Evolutionary conservation across 2,888 invertebrate genomes (phyloP).

Genomic region (Amphipoea oculea): DNA sequence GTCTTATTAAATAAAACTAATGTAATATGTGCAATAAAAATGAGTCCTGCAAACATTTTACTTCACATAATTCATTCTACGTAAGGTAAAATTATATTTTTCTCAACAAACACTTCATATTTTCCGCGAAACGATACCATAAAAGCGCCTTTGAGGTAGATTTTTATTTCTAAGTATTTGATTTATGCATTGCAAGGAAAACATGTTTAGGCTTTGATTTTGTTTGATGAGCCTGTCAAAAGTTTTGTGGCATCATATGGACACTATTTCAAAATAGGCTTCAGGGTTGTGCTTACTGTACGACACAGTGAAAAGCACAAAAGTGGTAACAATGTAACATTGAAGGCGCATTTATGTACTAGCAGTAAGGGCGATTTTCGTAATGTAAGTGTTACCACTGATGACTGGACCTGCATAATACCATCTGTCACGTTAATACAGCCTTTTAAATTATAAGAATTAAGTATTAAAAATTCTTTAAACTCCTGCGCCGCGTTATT

Average conservation of each 20-base stretch:
- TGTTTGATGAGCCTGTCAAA: neutral
- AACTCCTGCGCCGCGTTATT: neutral
- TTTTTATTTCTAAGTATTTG: slow-evolving; percentile 1
- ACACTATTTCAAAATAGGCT: neutral
- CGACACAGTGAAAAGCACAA: no score
- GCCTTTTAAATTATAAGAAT: neutral
- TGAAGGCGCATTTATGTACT: neutral
- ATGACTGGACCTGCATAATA: neutral
- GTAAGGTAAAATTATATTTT: neutral
- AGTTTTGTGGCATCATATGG: neutral
- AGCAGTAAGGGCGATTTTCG: no score
- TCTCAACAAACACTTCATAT: neutral
- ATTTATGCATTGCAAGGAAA: neutral
- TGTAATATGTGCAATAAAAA: neutral
- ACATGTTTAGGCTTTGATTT: neutral
- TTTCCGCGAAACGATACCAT: neutral
- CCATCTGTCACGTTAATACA: neutral
- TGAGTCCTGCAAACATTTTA: neutral
- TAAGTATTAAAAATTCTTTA: neutral
- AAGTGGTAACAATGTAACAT: no score
- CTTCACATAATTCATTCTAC: neutral
- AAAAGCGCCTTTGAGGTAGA: neutral
- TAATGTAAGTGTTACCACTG: no score
- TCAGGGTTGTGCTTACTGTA: no score
- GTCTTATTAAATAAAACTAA: neutral